Conservation (phyloP, 2,888 invertebrate genomes). For the Zaprionus lineosus region DNA sequence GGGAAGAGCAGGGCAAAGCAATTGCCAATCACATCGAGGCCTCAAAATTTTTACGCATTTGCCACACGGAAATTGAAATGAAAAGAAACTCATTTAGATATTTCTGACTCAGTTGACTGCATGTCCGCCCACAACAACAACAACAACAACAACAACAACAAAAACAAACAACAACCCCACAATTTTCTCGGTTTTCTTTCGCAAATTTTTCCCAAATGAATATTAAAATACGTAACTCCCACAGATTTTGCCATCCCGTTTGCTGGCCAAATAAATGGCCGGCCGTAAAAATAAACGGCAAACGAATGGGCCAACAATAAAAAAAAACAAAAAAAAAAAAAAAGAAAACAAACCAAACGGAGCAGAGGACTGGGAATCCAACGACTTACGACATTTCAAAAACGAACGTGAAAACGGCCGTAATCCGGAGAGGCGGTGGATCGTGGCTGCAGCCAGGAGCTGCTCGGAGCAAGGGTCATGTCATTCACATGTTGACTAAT, state of each 20-base stretch:
- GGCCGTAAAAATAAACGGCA: constrained; percentile 77
- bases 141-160: too few species aligned
- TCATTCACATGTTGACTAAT: constrained; percentile 74
- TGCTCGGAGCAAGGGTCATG: constrained; percentile 21
- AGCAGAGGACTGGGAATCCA: too few species aligned
- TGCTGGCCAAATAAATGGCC: constrained; percentile 71
- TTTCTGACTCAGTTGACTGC: background rate
- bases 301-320: constrained; percentile 71
- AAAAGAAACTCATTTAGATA: constrained; percentile 68
- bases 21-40: constrained; percentile 44
- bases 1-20: constrained; percentile 35
- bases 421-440: constrained; percentile 17
- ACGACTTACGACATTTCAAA: constrained; percentile 70
- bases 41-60: constrained; percentile 65
- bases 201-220: constrained; percentile 79
- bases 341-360: constrained; percentile 45
- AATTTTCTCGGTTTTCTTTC: constrained; percentile 11
- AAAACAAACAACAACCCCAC: background rate
- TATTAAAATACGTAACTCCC: constrained; percentile 73
- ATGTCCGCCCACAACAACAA: too few species aligned
- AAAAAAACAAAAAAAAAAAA: constrained; percentile 63
- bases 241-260: constrained; percentile 40
- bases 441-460: too few species aligned
- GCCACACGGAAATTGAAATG: constrained; percentile 64
- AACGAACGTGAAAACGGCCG: constrained; percentile 64